Conservation (phyloP, 2,797 vertebrate species). For the Falco rusticolus region DNA sequence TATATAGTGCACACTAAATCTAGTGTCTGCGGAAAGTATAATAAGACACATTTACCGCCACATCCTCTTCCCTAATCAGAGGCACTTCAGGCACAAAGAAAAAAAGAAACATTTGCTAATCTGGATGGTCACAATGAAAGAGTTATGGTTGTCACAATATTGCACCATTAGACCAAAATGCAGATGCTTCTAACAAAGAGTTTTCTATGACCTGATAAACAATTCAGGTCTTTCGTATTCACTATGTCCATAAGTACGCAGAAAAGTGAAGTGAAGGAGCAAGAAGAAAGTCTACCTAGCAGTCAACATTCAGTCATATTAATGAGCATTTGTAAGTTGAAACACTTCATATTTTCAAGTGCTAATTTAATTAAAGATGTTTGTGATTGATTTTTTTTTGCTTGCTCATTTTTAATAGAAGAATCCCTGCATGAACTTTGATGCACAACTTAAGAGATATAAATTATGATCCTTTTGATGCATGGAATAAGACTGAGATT, state of each 20-base stretch:
- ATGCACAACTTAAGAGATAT: background rate
- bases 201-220: background rate
- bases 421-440: background rate
- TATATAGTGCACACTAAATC: background rate
- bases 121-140: background rate
- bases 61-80: background rate
- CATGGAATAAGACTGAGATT: background rate
- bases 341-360: background rate
- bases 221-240: background rate
- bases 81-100: background rate
- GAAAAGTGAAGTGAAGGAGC: background rate
- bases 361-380: background rate
- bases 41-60: background rate
- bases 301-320: background rate
- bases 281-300: background rate
- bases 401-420: background rate
- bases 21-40: background rate
- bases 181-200: background rate
- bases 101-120: background rate
- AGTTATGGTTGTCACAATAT: background rate
- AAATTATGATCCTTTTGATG: background rate
- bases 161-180: background rate
- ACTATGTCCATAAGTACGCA: background rate
- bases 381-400: background rate
- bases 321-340: background rate